A percentile compares a stretch with the other conserved stretches of the same genome.
Conservation (phyloP, 2,113 vertebrate genomes). For the Nothoprocta pentlandii region DNA sequence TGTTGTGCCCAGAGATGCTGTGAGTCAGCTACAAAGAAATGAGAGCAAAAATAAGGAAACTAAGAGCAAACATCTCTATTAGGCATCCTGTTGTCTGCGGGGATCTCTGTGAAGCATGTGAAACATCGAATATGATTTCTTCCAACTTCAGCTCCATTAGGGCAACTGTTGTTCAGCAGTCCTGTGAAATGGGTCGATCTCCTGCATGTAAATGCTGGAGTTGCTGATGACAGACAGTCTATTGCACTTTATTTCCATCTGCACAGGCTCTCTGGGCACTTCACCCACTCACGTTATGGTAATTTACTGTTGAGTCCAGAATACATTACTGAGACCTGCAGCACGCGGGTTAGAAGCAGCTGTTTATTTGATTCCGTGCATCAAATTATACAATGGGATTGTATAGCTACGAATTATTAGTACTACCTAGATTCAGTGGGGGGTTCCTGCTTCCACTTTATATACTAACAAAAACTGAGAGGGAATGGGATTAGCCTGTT, state of each 20-base stretch:
- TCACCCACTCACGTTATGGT: background rate
- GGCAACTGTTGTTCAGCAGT: background rate
- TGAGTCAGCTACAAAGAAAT: background rate
- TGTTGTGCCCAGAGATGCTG: background rate
- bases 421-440: background rate
- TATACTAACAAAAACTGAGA: background rate
- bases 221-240: background rate
- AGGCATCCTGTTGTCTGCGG: background rate
- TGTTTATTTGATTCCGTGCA: background rate
- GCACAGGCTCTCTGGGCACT: background rate
- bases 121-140: background rate
- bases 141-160: background rate
- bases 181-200: background rate
- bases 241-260: background rate
- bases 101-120: background rate
- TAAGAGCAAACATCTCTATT: background rate
- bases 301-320: background rate
- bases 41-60: background rate
- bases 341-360: background rate
- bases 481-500: background rate
- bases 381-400: background rate
- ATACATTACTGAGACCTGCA: background rate
- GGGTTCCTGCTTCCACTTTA: background rate
- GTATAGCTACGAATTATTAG: background rate
- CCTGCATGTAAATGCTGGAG: background rate